A percentile compares a stretch with the other conserved stretches of the same genome.
phyloP scores from a whole-genome alignment of 2,888 invertebrate genomes.

The Erpobdella octoculata region DNA sequence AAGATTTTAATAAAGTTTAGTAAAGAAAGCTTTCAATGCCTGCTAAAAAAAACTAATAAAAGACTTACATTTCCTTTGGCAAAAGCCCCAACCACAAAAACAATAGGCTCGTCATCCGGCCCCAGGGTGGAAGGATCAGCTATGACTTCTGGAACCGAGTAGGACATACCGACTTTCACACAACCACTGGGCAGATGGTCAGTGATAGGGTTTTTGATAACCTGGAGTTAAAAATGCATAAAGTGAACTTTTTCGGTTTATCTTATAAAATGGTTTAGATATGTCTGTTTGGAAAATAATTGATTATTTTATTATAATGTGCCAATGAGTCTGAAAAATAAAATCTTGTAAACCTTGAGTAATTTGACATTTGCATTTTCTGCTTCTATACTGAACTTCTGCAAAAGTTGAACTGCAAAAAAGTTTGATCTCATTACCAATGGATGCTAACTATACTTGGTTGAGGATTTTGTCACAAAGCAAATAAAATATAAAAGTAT shows the following conservation, averaged over 20 bases:
- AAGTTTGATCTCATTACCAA: background rate
- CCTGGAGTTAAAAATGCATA: conserved; percentile 63
- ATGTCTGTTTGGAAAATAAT: background rate
- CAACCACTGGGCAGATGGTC: conserved; percentile 90
- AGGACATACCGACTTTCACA: conserved; percentile 80
- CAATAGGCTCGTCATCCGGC: conserved; percentile 71
- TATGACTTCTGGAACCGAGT: conserved; percentile 66
- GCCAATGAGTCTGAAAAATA: background rate
- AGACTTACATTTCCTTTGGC: conserved; percentile 86
- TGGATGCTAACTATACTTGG: background rate
- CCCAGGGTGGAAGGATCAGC: conserved; percentile 67
- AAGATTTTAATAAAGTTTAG: no score
- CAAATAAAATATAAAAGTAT: no score
- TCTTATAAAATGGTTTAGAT: conserved; percentile 56
- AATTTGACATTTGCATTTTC: conserved; percentile 74
- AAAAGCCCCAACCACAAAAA: conserved; percentile 88
- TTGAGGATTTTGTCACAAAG: background rate
- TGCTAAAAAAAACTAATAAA: no score
- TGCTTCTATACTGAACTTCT: conserved; percentile 84
- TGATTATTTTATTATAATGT: no score
- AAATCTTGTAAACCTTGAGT: conserved; percentile 63
- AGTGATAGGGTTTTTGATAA: conserved; percentile 87
- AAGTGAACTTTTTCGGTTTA: background rate
- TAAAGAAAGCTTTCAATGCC: no score
- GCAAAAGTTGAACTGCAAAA: conserved; percentile 79